Conservation (phyloP, 2,888 invertebrate genomes). For the Coremacera marginata region DNA sequence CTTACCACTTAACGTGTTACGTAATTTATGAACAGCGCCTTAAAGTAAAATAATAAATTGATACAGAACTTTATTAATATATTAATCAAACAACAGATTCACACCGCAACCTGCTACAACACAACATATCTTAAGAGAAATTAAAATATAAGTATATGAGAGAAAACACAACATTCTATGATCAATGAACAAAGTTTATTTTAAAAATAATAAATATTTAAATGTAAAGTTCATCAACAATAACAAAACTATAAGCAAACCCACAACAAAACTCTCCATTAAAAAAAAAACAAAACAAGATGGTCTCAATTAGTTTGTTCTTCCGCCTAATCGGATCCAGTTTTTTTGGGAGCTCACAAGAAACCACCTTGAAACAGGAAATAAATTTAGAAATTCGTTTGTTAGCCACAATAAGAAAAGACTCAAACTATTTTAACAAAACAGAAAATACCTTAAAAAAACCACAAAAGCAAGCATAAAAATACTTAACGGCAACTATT, state of each 20-base stretch:
- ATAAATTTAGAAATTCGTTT: conserved; percentile 7
- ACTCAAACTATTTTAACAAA: conserved; percentile 25
- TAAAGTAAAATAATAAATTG: too few relatives aligned
- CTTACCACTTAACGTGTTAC: too few relatives aligned
- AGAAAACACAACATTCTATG: neutral
- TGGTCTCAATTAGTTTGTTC: conserved; percentile 51
- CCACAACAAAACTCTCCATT: conserved; percentile 36
- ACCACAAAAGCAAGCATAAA: conserved; percentile 20
- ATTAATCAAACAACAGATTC: neutral
- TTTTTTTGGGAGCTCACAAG: conserved; percentile 40
- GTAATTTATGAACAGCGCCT: too few relatives aligned
- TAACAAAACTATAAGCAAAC: neutral
- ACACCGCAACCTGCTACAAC: conserved; percentile 33
- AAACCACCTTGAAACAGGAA: conserved; percentile 42
- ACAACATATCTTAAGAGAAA: conserved; percentile 36
- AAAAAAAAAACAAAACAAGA: conserved; percentile 40
- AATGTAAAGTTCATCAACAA: neutral
- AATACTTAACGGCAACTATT: conserved; percentile 37
- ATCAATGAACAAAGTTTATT: conserved; percentile 37
- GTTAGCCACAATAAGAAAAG: conserved; percentile 2
- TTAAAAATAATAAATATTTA: conserved; percentile 43
- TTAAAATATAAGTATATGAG: neutral
- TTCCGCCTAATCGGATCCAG: conserved; percentile 52
- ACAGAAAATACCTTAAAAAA: conserved; percentile 26
- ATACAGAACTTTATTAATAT: too few relatives aligned